Percentiles rank a stretch among this genome's conserved stretches.
Conservation (phyloP, 2,113 vertebrate species). For the Ploceus nigricollis region DNA sequence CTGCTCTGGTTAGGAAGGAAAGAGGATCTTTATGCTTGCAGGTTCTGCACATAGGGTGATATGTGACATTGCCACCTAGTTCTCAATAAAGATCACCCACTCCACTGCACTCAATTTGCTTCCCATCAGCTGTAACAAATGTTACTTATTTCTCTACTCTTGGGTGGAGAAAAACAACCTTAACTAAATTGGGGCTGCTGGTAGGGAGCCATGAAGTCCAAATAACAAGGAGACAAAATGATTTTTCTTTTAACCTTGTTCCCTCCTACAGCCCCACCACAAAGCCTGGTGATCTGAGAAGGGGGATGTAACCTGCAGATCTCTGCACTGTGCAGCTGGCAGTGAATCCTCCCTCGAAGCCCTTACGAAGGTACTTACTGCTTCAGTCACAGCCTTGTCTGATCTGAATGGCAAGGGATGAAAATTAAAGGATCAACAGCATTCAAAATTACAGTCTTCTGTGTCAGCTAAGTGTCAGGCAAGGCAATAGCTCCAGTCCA, state of each 20-base stretch:
- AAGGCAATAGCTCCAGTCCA: not conserved
- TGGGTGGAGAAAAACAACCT: not conserved
- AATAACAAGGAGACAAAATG: not conserved
- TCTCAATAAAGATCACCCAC: constrained; percentile 23
- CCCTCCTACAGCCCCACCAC: not conserved
- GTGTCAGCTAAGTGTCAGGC: not conserved
- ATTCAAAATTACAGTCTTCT: not conserved
- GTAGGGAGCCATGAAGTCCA: not conserved
- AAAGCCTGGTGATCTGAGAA: not conserved
- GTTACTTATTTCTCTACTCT: not conserved
- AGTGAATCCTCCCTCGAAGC: not conserved
- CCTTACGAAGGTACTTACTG: not conserved
- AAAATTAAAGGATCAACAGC: not conserved
- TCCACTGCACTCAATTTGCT: constrained; percentile 36
- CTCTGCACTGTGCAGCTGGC: not conserved
- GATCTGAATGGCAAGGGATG: not conserved
- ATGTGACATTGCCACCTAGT: constrained; percentile 26
- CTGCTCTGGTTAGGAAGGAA: not conserved
- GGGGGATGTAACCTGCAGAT: not conserved
- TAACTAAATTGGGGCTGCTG: not conserved
- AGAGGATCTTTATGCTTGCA: not conserved
- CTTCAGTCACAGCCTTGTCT: not conserved
- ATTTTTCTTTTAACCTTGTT: constrained; percentile 13
- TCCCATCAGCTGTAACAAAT: constrained; percentile 22
- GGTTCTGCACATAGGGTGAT: not conserved